These are phyloP conservation scores for Hiodon tergisus DNA, from an alignment of 2,113 vertebrate species.

Conservation along the genomic window DNA sequence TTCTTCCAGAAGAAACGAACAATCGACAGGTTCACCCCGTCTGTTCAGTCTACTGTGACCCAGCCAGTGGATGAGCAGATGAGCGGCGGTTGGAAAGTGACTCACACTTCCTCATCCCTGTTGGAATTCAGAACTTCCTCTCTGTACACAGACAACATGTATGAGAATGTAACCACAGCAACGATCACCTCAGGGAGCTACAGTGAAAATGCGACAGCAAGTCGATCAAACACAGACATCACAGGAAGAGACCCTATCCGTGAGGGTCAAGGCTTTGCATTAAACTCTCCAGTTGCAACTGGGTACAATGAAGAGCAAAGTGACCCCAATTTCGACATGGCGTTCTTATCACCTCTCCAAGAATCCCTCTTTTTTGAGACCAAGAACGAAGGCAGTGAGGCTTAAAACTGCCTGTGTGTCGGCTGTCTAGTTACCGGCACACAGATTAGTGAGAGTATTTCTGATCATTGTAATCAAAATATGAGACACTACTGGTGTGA, in stretches of 20 bases:
- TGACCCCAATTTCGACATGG: neutral
- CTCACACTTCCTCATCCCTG: neutral
- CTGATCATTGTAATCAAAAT: too few species aligned
- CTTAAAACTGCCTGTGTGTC: constrained; percentile 20
- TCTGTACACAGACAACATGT: neutral
- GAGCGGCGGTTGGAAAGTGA: neutral
- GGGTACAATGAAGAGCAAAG: neutral
- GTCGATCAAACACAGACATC: neutral
- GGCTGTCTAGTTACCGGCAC: neutral
- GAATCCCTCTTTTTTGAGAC: constrained; percentile 22
- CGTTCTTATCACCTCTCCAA: neutral
- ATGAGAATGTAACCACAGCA: constrained; percentile 2
- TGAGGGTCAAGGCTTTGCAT: neutral
- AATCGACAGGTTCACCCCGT: constrained; percentile 41
- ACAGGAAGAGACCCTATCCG: neutral
- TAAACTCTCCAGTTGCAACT: neutral
- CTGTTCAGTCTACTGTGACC: constrained; percentile 25
- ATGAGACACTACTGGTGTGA: too few species aligned
- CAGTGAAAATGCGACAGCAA: neutral
- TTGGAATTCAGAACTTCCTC: constrained; percentile 6
- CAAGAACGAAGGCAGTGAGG: constrained; percentile 19
- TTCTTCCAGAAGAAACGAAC: constrained; percentile 48
- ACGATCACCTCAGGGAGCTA: neutral
- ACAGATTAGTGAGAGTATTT: too few species aligned
- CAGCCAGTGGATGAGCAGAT: neutral